Evolutionary conservation across 2,113 vertebrate species (phyloP).

Genomic region (Pantherophis guttatus): DNA sequence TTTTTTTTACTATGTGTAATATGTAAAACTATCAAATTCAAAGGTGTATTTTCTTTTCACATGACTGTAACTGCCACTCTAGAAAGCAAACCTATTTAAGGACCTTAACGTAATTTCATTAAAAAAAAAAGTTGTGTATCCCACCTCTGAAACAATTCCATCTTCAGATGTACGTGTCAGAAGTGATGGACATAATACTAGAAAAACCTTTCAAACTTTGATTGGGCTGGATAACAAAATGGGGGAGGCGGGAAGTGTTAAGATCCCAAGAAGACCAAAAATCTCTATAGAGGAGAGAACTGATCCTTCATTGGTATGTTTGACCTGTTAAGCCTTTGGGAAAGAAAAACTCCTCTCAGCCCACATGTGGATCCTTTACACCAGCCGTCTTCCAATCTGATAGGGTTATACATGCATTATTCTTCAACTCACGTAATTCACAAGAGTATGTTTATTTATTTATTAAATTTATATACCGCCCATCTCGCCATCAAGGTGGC

Average conservation of each 20-base stretch:
- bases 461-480: neutral
- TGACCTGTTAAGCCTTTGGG: neutral
- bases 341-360: neutral
- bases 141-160: neutral
- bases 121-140: neutral
- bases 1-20: neutral
- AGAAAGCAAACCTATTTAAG: neutral
- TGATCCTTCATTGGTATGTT: neutral
- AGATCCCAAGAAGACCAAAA: neutral
- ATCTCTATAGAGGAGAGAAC: neutral
- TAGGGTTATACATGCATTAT: neutral
- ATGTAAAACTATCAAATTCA: neutral
- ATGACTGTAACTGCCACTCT: neutral
- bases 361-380: neutral
- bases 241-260: neutral
- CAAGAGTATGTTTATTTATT: neutral
- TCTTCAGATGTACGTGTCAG: neutral
- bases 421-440: neutral
- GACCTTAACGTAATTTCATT: neutral
- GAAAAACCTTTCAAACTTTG: neutral
- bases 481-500: neutral
- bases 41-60: neutral
- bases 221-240: neutral
- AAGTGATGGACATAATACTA: neutral
- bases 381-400: neutral